phyloP scores from a whole-genome alignment of 2,888 invertebrate genomes.

The Parascotia fuliginaria region DNA sequence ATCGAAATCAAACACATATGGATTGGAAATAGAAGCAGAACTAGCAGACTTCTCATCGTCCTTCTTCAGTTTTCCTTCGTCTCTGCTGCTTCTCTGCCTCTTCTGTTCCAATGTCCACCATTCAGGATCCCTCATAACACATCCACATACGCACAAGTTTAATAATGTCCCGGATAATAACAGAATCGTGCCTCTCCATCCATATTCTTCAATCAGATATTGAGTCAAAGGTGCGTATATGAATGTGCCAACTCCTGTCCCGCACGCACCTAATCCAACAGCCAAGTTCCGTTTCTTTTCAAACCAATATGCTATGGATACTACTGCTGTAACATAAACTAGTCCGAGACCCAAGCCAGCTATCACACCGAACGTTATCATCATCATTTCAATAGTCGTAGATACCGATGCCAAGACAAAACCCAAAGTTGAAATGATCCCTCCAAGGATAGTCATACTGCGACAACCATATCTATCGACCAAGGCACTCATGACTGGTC shows the following conservation, averaged over 20 bases:
- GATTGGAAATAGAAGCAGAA: conserved; percentile 78
- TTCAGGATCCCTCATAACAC: conserved; percentile 94
- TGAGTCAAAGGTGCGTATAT: conserved; percentile 94
- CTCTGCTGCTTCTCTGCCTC: conserved; percentile 63
- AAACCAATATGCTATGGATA: conserved; percentile 97
- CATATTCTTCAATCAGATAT: conserved; percentile 90
- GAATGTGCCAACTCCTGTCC: conserved; percentile 95
- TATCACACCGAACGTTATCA: conserved; percentile 93
- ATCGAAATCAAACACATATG: conserved; percentile 73
- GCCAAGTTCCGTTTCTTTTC: conserved; percentile 94
- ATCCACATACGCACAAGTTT: conserved; percentile 94
- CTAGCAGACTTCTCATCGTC: conserved; percentile 75
- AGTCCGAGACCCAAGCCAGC: conserved; percentile 94
- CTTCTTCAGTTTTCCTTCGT: conserved; percentile 58
- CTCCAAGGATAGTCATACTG: conserved; percentile 91
- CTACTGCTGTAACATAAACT: conserved; percentile 95
- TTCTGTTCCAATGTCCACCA: conserved; percentile 90
- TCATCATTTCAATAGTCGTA: conserved; percentile 91
- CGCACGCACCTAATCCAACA: conserved; percentile 94
- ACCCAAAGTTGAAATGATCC: conserved; percentile 90
- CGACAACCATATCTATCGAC: conserved; percentile 95
- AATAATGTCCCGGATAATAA: conserved; percentile 93
- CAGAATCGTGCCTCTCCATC: conserved; percentile 94
- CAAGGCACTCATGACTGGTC: conserved; percentile 93
- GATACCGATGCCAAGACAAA: conserved; percentile 91